Conservation (phyloP, 2,888 invertebrate species). For the Trissolcus brochymenae region DNA sequence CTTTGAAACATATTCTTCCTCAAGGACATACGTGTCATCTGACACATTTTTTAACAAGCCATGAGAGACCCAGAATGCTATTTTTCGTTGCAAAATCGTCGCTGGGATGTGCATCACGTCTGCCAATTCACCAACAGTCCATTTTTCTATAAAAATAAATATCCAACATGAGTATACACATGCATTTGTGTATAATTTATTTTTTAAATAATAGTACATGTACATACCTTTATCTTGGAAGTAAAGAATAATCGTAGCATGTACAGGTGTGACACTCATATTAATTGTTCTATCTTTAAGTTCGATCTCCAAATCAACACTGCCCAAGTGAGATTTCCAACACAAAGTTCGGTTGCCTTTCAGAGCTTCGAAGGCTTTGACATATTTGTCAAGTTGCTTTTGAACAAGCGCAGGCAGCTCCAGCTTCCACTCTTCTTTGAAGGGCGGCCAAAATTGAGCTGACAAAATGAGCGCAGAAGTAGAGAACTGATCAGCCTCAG, state of each 20-base stretch:
- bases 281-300: constrained; percentile 87
- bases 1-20: constrained; percentile 81
- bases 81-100: constrained; percentile 89
- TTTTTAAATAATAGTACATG: background rate
- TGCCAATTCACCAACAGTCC: constrained; percentile 92
- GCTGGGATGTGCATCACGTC: constrained; percentile 91
- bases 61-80: constrained; percentile 96
- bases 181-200: no score
- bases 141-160: constrained; percentile 79
- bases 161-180: background rate
- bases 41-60: constrained; percentile 88
- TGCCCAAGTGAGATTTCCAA: constrained; percentile 96
- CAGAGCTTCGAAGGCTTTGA: constrained; percentile 91
- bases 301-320: constrained; percentile 93
- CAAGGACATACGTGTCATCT: constrained; percentile 84
- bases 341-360: constrained; percentile 94
- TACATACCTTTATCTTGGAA: constrained; percentile 88
- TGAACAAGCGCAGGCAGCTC: constrained; percentile 89
- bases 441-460: constrained; percentile 98
- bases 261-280: constrained; percentile 92
- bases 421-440: constrained; percentile 92
- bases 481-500: constrained; percentile 79
- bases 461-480: constrained; percentile 94
- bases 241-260: constrained; percentile 95
- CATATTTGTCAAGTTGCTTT: constrained; percentile 89